phyloP scores from a whole-genome alignment of 53 echinoderm and acorn worm genomes.

The Antedon mediterranea region DNA sequence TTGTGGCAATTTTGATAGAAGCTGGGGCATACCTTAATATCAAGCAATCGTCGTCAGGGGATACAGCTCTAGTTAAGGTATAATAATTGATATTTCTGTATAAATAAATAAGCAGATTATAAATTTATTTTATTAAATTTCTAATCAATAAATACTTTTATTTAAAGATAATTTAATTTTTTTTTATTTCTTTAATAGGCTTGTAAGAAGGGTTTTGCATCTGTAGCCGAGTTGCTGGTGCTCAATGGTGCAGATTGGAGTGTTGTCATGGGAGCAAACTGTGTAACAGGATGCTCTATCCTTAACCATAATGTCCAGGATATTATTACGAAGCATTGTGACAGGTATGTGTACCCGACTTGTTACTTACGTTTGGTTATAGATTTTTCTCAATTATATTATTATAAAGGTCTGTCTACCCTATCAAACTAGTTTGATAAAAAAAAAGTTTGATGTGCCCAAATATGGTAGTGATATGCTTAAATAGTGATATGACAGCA shows the following conservation, averaged over 20 bases:
- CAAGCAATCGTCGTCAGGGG: conserved; percentile 40
- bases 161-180: not conserved
- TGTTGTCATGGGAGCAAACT: conserved; percentile 35
- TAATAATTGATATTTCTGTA: no score
- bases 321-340: conserved; percentile 45
- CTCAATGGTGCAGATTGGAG: conserved; percentile 88
- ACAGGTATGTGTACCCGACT: no score
- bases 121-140: no score
- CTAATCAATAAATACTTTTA: no score
- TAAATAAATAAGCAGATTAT: no score
- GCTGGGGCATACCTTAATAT: conserved; percentile 82
- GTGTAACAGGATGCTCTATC: conserved; percentile 47
- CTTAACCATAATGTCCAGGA: conserved; percentile 48
- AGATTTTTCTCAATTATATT: no score
- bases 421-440: no score
- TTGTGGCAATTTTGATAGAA: conserved; percentile 71
- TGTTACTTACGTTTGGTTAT: no score
- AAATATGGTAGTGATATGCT: no score
- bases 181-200: conserved; percentile 27
- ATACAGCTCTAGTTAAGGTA: conserved; percentile 95
- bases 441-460: no score
- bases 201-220: conserved; percentile 49
- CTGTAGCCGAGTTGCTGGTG: conserved; percentile 55
- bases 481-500: no score
- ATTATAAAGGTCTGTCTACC: no score